Base-by-base conservation (phyloP, 2,888 invertebrate genomes). In the Cabera pusaria region DNA sequence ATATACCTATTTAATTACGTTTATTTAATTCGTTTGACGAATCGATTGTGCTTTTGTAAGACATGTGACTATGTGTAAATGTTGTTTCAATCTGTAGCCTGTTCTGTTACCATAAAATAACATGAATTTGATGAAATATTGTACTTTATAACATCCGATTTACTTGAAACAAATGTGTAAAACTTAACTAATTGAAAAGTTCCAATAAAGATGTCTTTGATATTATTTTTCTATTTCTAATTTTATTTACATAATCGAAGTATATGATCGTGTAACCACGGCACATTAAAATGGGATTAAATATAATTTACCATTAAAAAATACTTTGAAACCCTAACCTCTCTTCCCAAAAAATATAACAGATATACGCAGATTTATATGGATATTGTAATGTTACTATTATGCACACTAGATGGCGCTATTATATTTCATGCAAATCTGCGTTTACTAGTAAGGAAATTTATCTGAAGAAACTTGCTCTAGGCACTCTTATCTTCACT, bases 181-280 rank as follows among this genome's bases (percentile, higher is more conserved):
- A 34, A 24, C 17, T 29, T 75, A 76, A 82, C 78, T 77, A 69
- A 72, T 66, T 62, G 74, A 83, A 66, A 64, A 79, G 84, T 84
- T 85, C 82, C 84, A 79, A 78, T 76, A 67, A 72, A 63, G 52
- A 83, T 82, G 74, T 83, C 76, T 86, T 86, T 87, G 84, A 88
- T 88, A 88, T 87, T 87, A 88, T 87, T 88, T 88, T 87, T 87
- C 85, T 87, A 88, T 86, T 80, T 83, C 85, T 87, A 83, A 86
- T 88, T 85, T 86, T 86, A 86, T 77, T 82, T 79, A 75, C 74
- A 82, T 79, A 79, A 81, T 79, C 73, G 59, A 80, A 79, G 59
- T 79, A 73, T 80, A 72, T 78, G 76, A 78, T 80, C 79, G 74
- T 86, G 83, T 86, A 85, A 81, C 72, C 77, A 74, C 68, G 69